Conservation (phyloP, 1,140 invertebrate species). For the Campoletis sonorensis region DNA sequence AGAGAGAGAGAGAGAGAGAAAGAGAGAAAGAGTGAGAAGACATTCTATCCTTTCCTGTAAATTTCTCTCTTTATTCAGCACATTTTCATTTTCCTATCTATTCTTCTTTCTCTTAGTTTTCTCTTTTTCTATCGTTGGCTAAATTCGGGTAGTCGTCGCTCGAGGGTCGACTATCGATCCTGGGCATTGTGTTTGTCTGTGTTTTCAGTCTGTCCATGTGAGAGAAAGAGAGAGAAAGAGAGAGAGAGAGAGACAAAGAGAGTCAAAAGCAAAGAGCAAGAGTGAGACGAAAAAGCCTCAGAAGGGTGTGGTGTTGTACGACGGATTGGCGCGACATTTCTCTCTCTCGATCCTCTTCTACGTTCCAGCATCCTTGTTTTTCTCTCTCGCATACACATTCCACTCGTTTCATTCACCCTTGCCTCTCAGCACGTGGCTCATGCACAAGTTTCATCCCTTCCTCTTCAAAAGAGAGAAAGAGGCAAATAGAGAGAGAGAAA, state of each 20-base stretch:
- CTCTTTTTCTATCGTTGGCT: conserved; percentile 28
- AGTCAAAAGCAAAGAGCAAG: not conserved
- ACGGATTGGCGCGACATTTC: conserved; percentile 56
- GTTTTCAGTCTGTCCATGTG: not conserved
- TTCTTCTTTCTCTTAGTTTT: conserved; percentile 41
- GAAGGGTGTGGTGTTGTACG: conserved; percentile 70
- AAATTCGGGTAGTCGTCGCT: conserved; percentile 51
- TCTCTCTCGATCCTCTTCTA: conserved; percentile 35
- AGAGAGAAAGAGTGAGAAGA: not conserved
- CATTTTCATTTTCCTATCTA: conserved; percentile 26
- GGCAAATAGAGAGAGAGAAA: conserved; percentile 21
- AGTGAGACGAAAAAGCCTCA: conserved; percentile 50
- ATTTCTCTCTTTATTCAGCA: conserved; percentile 45
- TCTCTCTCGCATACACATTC: conserved; percentile 17
- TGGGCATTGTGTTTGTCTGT: conserved; percentile 24
- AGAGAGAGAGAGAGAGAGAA: not conserved
- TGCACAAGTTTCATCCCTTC: conserved; percentile 27
- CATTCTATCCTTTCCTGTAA: conserved; percentile 22
- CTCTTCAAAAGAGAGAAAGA: conserved; percentile 8
- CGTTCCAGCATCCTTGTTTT: conserved; percentile 28
- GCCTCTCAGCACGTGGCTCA: conserved; percentile 63
- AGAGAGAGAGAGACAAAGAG: not conserved
- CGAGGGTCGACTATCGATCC: conserved; percentile 71
- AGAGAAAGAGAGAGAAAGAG: not conserved
- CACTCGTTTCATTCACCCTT: conserved; percentile 26